A percentile compares a stretch with the other conserved stretches of the same genome.
These are phyloP conservation scores for Actenoides hombroni DNA, from an alignment of 2,113 vertebrate species.

Conservation along the genomic window DNA sequence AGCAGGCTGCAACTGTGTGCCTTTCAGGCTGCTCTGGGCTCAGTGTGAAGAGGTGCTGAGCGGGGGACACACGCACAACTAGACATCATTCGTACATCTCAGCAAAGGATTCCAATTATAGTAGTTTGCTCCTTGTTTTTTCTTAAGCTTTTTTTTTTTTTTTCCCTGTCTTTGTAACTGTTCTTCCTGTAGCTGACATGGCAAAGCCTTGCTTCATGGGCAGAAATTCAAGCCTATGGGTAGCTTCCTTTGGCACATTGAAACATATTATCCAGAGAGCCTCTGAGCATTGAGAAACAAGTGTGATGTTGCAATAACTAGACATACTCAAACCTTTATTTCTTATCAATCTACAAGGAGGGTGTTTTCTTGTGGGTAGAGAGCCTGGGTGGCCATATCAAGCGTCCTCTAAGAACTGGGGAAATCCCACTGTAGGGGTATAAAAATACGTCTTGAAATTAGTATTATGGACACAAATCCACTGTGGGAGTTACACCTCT, in stretches of 20 bases:
- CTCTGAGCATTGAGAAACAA: background rate
- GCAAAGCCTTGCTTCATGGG: background rate
- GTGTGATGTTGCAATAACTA: background rate
- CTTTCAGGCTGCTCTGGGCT: background rate
- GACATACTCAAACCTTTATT: background rate
- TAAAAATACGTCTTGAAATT: background rate
- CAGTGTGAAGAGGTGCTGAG: background rate
- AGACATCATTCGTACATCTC: background rate
- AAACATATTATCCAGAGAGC: background rate
- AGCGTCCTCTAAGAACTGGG: background rate
- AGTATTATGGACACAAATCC: background rate
- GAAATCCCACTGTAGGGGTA: background rate
- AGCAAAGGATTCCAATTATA: background rate
- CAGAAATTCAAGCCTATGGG: background rate
- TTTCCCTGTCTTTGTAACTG: background rate
- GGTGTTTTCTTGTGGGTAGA: background rate
- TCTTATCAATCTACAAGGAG: background rate
- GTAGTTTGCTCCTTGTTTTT: background rate
- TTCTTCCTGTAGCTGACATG: background rate
- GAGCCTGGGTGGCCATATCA: too few species aligned
- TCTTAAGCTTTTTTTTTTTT: background rate
- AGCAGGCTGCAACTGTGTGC: fast-evolving
- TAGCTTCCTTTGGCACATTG: background rate
- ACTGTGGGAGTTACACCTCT: background rate
- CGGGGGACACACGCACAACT: background rate